A percentile compares a stretch with the other conserved stretches of the same genome.
phyloP scores from a whole-genome alignment of 2,888 invertebrate species.

The Sinotaia quadrata region DNA sequence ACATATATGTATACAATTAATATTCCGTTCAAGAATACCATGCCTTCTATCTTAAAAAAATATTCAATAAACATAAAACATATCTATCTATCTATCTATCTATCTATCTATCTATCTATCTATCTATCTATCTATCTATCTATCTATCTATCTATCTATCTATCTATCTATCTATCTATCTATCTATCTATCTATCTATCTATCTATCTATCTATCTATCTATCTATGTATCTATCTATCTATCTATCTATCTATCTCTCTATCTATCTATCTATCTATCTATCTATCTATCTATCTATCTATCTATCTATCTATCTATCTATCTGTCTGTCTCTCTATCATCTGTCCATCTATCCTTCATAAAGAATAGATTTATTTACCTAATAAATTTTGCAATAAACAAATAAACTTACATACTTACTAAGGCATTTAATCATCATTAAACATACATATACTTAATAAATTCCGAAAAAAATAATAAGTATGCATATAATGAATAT shows the following conservation, averaged over 20 bases:
- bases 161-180: not conserved
- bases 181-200: conserved; percentile 8
- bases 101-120: conserved; percentile 6
- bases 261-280: too few relatives aligned
- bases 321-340: too few relatives aligned
- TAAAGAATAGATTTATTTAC: not conserved
- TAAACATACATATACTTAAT: not conserved
- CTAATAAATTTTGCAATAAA: not conserved
- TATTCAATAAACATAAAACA: too few relatives aligned
- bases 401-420: not conserved
- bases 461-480: not conserved
- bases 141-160: not conserved
- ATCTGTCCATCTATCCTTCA: not conserved
- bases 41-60: too few relatives aligned
- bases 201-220: conserved; percentile 4
- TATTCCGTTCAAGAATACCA: too few relatives aligned
- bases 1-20: too few relatives aligned
- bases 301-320: not conserved
- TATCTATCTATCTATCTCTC: too few relatives aligned
- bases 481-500: not conserved
- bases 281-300: not conserved
- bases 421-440: too few relatives aligned
- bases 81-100: not conserved
- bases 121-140: conserved; percentile 8
- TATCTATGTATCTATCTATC: too few relatives aligned